phyloP scores from a whole-genome alignment of 2,797 vertebrate species.

The Platalea minor region DNA sequence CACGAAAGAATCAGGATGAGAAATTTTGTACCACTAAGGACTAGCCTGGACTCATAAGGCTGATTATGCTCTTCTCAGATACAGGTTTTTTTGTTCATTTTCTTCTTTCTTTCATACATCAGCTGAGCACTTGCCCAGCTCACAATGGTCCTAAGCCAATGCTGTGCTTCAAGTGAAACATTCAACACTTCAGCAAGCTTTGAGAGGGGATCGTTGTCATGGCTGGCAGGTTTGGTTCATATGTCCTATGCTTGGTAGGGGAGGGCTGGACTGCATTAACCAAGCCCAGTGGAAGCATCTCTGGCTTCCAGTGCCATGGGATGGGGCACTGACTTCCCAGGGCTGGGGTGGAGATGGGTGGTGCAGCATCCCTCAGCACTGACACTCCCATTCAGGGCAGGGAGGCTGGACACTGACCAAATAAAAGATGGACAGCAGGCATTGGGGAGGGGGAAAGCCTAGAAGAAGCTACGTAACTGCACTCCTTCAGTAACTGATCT shows the following conservation, averaged over 20 bases:
- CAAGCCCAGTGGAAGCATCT: background rate
- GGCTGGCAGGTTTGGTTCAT: background rate
- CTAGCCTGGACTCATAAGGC: background rate
- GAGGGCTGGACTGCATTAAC: background rate
- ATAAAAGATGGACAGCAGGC: background rate
- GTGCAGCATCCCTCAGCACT: background rate
- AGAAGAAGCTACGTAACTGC: background rate
- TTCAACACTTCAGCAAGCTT: background rate
- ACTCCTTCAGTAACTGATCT: background rate
- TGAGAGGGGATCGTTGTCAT: background rate
- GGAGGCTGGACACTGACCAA: background rate
- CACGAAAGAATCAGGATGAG: background rate
- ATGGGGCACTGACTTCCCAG: background rate
- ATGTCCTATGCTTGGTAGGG: background rate
- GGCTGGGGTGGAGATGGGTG: background rate
- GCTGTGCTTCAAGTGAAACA: background rate
- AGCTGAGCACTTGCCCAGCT: background rate
- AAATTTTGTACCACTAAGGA: conserved; percentile 35
- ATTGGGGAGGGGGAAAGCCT: background rate
- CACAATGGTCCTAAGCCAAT: background rate
- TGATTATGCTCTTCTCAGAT: background rate
- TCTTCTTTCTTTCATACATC: background rate
- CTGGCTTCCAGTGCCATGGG: background rate
- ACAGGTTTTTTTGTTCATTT: background rate
- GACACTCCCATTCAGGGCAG: background rate